Evolutionary conservation across 2,888 invertebrate genomes (phyloP).

Genomic region (Nemotelus nigrinus): DNA sequence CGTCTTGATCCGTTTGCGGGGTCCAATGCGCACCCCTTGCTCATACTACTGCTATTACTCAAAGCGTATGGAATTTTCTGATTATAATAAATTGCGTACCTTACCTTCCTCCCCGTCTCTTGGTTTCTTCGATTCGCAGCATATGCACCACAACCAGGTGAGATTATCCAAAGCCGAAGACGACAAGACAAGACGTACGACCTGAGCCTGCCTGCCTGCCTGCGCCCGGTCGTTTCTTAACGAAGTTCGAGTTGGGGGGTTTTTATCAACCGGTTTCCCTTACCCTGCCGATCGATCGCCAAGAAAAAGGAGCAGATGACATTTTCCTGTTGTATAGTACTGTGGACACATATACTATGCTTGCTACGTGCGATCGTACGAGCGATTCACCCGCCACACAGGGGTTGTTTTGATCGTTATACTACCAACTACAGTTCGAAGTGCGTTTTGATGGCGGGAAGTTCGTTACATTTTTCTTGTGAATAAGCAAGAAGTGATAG

Average conservation of each 20-base stretch:
- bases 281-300: neutral
- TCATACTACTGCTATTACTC: neutral
- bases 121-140: neutral
- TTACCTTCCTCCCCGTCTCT: neutral
- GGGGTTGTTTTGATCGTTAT: slow-evolving; percentile 28
- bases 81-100: slow-evolving; percentile 17
- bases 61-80: neutral
- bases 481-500: too few relatives aligned
- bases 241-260: slow-evolving; percentile 4
- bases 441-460: slow-evolving; percentile 2
- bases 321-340: neutral
- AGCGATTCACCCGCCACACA: neutral
- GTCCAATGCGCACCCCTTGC: slow-evolving; percentile 34
- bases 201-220: too few relatives aligned
- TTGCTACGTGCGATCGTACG: too few relatives aligned
- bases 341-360: too few relatives aligned
- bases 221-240: too few relatives aligned
- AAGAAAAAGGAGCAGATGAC: slow-evolving; percentile 36
- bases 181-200: neutral
- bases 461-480: neutral
- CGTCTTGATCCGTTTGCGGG: slow-evolving; percentile 1
- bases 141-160: slow-evolving; percentile 31
- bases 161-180: slow-evolving; percentile 19
- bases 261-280: slow-evolving; percentile 31
- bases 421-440: neutral